Percentiles rank a stretch among this genome's conserved stretches.
These are phyloP conservation scores for Cinclus mexicanus DNA, from an alignment of 2,113 vertebrate species.

Conservation along the genomic window DNA sequence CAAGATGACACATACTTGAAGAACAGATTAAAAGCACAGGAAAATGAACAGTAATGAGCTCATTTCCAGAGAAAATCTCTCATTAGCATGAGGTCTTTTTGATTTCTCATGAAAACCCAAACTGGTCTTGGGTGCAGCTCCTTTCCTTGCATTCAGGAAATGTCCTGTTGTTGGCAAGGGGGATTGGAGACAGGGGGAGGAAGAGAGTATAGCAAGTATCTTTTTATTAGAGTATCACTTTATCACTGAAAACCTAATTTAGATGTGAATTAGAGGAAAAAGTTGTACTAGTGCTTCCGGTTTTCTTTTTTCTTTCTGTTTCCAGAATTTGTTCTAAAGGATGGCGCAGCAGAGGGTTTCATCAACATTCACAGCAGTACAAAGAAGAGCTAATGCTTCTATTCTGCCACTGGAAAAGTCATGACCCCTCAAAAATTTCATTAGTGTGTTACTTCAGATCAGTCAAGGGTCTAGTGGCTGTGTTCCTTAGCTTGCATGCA, in stretches of 20 bases:
- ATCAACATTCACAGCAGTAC: background rate
- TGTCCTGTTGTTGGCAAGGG: background rate
- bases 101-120: background rate
- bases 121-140: background rate
- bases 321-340: background rate
- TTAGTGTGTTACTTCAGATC: background rate
- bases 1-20: constrained; percentile 11
- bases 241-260: background rate
- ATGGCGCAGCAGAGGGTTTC: background rate
- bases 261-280: background rate
- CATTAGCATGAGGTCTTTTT: background rate
- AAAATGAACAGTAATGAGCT: constrained; percentile 49
- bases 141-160: background rate
- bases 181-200: rapidly evolving
- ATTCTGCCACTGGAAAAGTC: background rate
- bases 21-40: constrained; percentile 38
- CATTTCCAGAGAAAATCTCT: constrained; percentile 34
- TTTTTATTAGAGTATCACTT: background rate
- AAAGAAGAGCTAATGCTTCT: background rate
- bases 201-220: background rate
- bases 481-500: background rate
- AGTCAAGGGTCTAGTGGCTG: background rate
- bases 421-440: background rate
- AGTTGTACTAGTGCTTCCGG: background rate
- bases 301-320: background rate